Percentiles rank a stretch among this genome's conserved stretches.
These are phyloP conservation scores for Podarcis lilfordi DNA, from an alignment of 2,797 vertebrate genomes.

Conservation along the genomic window DNA sequence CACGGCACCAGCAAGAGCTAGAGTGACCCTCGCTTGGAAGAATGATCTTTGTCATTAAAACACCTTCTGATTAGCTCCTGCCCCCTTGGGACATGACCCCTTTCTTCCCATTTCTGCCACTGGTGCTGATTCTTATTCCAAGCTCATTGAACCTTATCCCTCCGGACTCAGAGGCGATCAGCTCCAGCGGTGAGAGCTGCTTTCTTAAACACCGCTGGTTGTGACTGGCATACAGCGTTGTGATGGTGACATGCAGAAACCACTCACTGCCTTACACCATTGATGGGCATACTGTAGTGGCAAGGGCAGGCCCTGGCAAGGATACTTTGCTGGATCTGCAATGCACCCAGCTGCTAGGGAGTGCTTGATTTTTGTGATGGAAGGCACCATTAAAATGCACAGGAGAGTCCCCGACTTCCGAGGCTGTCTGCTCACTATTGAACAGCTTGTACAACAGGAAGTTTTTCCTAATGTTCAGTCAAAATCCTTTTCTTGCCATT, in stretches of 20 bases:
- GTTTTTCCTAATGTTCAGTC: too few species aligned
- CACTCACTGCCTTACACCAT: accelerated
- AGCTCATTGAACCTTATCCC: conserved; percentile 34
- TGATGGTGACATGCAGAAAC: accelerated
- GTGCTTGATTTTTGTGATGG: background rate
- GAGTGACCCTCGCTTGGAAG: background rate
- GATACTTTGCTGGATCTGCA: background rate
- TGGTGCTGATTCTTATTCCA: conserved; percentile 59
- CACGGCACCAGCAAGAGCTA: accelerated
- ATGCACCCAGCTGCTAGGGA: background rate
- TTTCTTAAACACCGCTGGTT: background rate
- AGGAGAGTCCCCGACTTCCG: too few species aligned
- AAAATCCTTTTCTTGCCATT: too few species aligned
- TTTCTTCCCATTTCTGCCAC: conserved; percentile 20
- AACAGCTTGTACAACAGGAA: too few species aligned
- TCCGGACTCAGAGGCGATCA: conserved; percentile 7
- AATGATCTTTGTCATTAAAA: background rate
- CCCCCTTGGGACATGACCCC: conserved; percentile 16
- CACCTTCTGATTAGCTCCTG: background rate
- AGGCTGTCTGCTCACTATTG: too few species aligned
- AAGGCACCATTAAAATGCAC: too few species aligned
- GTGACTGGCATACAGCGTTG: conserved; percentile 26
- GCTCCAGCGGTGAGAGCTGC: background rate
- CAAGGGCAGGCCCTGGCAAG: background rate
- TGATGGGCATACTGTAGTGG: accelerated